A percentile compares a stretch with the other conserved stretches of the same genome.
Conservation (phyloP, 2,888 invertebrate species). For the Drosophila niveifrons region DNA sequence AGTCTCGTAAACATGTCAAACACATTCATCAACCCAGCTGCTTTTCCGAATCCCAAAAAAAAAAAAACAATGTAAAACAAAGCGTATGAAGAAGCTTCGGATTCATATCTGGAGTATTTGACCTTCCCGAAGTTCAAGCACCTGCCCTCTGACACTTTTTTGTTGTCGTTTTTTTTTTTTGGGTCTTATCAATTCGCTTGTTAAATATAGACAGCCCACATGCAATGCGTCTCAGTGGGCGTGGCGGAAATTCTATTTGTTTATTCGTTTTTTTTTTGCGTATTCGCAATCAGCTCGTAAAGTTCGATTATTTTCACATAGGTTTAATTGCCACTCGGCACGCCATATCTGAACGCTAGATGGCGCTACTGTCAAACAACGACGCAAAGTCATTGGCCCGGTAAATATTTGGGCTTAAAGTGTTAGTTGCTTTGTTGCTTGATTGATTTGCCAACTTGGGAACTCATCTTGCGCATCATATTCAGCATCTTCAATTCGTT, state of each 20-base stretch:
- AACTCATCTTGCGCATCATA: background rate
- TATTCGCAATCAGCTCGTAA: slow-evolving; percentile 27
- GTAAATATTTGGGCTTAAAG: slow-evolving; percentile 41
- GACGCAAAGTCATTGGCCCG: slow-evolving; percentile 3
- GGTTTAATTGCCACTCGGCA: slow-evolving; percentile 16
- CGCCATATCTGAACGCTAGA: slow-evolving; percentile 21
- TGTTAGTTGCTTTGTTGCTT: slow-evolving; percentile 4
- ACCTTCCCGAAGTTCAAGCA: slow-evolving; percentile 75
- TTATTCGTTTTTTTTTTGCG: background rate
- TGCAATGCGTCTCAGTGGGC: slow-evolving; percentile 57
- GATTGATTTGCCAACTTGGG: slow-evolving; percentile 37
- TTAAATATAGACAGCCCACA: slow-evolving; percentile 46
- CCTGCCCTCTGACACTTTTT: slow-evolving; percentile 69
- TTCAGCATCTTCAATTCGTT: slow-evolving; percentile 5
- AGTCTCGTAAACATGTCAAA: slow-evolving; percentile 5
- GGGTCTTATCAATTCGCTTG: slow-evolving; percentile 53
- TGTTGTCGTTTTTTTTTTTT: background rate
- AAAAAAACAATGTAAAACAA: slow-evolving; percentile 1
- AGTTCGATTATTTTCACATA: slow-evolving; percentile 22
- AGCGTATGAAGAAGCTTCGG: background rate
- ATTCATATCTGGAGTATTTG: slow-evolving; percentile 43
- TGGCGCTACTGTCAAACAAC: slow-evolving; percentile 37
- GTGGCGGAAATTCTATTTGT: slow-evolving; percentile 45
- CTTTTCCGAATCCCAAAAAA: background rate
- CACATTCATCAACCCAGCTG: slow-evolving; percentile 1